Base-by-base conservation (phyloP, 2,888 invertebrate species). In the Lasius platythorax region DNA sequence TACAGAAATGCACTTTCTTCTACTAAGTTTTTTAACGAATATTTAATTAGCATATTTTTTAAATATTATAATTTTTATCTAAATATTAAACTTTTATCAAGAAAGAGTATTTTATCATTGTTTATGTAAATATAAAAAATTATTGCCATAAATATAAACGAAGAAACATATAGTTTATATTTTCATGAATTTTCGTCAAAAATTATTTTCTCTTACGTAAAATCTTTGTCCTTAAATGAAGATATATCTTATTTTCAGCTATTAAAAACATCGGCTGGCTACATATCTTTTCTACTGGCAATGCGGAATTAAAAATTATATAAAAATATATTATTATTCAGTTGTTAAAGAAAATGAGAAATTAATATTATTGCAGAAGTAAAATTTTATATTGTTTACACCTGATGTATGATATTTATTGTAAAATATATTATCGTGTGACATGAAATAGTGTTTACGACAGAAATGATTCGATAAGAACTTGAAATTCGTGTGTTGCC, bases 261-360 rank as follows among this genome's bases (percentile, higher is more conserved):
- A 72, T 33, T 72, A 15, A 72, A 72, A 56, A 56, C 72, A 37
- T 72, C 56, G 18, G 72, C 15, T 37, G 37, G 72, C 4, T 72
- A 72, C 9, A 37, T 74, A 50, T 50, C 75, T 0, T n/a, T 64
- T 9, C 50, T 75, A 61, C 1, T 61, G 2, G 28, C 73, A 43
- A 73, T 37, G 37, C 37, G 64, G 37, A 64, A 30, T 64, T 68
- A 28, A 68, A 6, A 37, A 28, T 28, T 1, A 46, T 30, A 30
- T 67, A 37, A 6, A 23, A 46, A 23, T 50, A 18, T 30, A n/a
- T 18, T 30, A 3, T 28, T 23, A 66, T 43, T 63, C 18, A 63
- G 6, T 63, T 9, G 28, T 43, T 33, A 33, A 33, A 33, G 1
- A 33, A 33, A 3, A 33, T 33, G 33, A 33, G 4, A 33, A 33